Evolutionary conservation across 2,888 invertebrate species (phyloP), one percentile per base, ranked within the genome.

Genomic region (Pyrrhia umbra): DNA sequence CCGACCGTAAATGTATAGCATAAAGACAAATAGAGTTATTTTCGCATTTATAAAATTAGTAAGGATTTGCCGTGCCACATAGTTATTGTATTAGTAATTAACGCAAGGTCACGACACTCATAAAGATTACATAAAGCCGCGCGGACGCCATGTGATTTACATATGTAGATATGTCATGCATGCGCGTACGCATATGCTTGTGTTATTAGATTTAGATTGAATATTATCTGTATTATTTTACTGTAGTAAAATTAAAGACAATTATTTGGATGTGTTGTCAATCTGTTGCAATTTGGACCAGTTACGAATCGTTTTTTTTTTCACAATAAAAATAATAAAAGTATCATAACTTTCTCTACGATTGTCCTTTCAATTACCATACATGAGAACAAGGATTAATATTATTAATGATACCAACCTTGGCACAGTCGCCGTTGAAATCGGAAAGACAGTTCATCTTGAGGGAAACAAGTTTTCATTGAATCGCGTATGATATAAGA

Each of bases 401-500:
- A 54, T 10, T 20, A 55, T 50, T 74, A 30, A 74, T 46, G 27
- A 75, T 13, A 10, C 30, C 6, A 54, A 60, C 70, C 75, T 75
- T 70, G 85, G 75, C 86, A 82, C 71, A 83, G 63, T 60, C 55
- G 37, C 59, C 34, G 68, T 58, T 42, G 51, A 57, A 66, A 68
- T 64, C 61, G 60, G 63, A 63, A 66, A 75, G 61, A 78, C 61
- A 58, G 74, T 69, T 69, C 65, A 69, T 71, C 70, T 73, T 75
- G 82, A 68, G 60, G 77, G 80, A 81, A 88, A 92, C 92, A 80
- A 79, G 92, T 92, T 90, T 87, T 73, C 88, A 90, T 89, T 91
- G 89, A 85, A 74, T 56, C 37, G 15, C 40, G 30, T 59, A 59
- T 72, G 57, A 54, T 50, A 80, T 54, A 58, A 72, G 2, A 40